Base-by-base conservation (phyloP, 2,797 vertebrate species). In the Ptychadena robeensis region DNA sequence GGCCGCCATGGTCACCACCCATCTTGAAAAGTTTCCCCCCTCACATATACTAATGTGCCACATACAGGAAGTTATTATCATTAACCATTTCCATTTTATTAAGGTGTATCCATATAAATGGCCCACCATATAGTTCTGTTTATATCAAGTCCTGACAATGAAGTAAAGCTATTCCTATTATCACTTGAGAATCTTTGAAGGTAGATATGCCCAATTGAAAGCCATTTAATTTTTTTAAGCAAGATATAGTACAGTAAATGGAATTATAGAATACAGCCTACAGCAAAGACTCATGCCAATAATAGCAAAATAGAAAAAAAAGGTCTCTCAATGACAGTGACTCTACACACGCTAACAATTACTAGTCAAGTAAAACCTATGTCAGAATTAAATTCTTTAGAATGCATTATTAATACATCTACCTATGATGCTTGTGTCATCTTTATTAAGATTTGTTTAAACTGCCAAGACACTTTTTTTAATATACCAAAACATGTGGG, bases 181-280 rank as follows among this genome's bases (percentile, higher is more conserved):
- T 63, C 44, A 48, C 64, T 31, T 57, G 34, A 53, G 27, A 82
- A 74, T 32, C 44, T 64, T 67, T 75, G 72, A 82, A 82, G 71
- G 72, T 82, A 40, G 72, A 82, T 74, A 69, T 48, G 80, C 72
- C 75, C 64, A 75, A 67, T 53, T 67, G 59, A 75, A 82, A 64
- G 72, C 66, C 72, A 75, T 15, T 57, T 82, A 18, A 72, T 40
- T 68, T 75, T 34, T 32, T 61, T 30, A 61, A 59, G 40, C 37
- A 79, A 35, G 32, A 69, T 34, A 44, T 28, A 11, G 18, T 53
- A 67, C 73, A 75, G 64, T 32, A 44, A 82, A 44, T 25, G 31
- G 38, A 68, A 37, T 67, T 25, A 74, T 34, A 67, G 25, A 71
- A 75, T 82, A 63, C 72, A 68, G 22, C 80, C 66, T 63, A 81